Percentiles rank a stretch among this genome's conserved stretches.
phyloP scores from a whole-genome alignment of 2,113 vertebrate genomes.

The Paramisgurnus dabryanus region DNA sequence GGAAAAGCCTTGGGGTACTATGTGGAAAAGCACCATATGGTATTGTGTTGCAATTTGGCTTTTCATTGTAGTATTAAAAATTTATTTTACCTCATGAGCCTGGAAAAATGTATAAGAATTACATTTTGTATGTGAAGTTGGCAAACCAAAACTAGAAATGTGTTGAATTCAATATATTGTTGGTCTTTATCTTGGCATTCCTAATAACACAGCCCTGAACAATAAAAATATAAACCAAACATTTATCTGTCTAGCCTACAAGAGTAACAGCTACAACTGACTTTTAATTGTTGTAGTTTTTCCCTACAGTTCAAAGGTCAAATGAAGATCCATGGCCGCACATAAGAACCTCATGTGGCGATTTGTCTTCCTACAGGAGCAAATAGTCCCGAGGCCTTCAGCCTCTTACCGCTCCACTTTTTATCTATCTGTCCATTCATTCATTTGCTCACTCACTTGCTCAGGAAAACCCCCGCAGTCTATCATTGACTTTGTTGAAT shows the following conservation, averaged over 20 bases:
- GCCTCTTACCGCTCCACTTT: slow-evolving; percentile 1
- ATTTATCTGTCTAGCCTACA: not conserved
- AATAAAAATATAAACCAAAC: not conserved
- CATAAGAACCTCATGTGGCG: not conserved
- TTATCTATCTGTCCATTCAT: slow-evolving; percentile 24
- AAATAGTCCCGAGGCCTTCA: slow-evolving; percentile 37
- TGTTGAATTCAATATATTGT: no score
- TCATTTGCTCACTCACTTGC: slow-evolving; percentile 33
- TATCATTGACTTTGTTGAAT: slow-evolving; percentile 41
- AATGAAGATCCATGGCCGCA: slow-evolving; percentile 10
- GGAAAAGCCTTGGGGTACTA: no score
- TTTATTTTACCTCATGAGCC: no score
- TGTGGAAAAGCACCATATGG: no score
- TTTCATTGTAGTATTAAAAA: no score
- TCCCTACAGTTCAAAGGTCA: slow-evolving; percentile 21
- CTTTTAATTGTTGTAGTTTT: slow-evolving; percentile 30
- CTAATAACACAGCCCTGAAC: not conserved
- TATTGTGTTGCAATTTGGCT: no score
- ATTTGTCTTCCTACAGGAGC: slow-evolving; percentile 43
- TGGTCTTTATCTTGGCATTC: no score
- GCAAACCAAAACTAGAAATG: no score
- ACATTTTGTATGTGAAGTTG: no score
- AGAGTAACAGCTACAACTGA: slow-evolving; percentile 1
- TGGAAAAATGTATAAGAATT: no score
- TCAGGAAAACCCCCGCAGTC: slow-evolving; percentile 38